Evolutionary conservation across 1,140 invertebrate species (phyloP).

Genomic region (Heliconius eleuchia): DNA sequence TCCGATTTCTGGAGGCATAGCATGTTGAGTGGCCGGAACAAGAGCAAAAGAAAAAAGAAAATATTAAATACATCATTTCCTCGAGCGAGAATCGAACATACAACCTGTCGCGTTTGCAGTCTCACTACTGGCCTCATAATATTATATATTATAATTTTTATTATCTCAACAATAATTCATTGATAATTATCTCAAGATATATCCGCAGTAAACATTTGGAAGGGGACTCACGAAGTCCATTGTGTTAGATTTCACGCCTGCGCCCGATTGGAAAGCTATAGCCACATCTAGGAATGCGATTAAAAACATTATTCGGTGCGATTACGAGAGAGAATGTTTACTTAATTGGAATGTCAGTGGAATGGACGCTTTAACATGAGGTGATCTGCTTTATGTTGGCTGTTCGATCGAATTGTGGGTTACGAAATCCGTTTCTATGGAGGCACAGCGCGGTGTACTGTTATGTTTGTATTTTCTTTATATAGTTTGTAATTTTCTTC

Average conservation of each 20-base stretch:
- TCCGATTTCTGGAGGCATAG: too few relatives aligned
- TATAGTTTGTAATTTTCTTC: too few relatives aligned
- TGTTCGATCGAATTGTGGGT: background rate
- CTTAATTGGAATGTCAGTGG: slow-evolving; percentile 34
- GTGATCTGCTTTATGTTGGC: background rate
- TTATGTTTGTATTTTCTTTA: background rate
- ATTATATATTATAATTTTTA: background rate
- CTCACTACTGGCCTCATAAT: too few relatives aligned
- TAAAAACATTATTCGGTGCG: slow-evolving; percentile 47
- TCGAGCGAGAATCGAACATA: too few relatives aligned
- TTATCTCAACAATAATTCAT: slow-evolving; percentile 16
- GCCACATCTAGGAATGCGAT: slow-evolving; percentile 45
- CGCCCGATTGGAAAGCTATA: slow-evolving; percentile 45
- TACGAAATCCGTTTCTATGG: background rate
- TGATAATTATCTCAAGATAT: slow-evolving; percentile 34
- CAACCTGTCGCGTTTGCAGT: too few relatives aligned
- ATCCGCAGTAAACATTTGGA: slow-evolving; percentile 62
- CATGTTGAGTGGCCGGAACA: too few relatives aligned
- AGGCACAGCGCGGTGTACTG: background rate
- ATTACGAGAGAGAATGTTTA: slow-evolving; percentile 40
- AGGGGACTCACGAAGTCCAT: slow-evolving; percentile 51
- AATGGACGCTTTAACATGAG: slow-evolving; percentile 18
- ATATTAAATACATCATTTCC: too few relatives aligned
- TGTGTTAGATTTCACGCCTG: slow-evolving; percentile 55
- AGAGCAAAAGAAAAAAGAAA: too few relatives aligned